A percentile compares a stretch with the other conserved stretches of the same genome.
These are phyloP conservation scores for Heterocephalus glaber DNA, from an alignment of 2,113 vertebrate genomes.

Conservation along the genomic window DNA sequence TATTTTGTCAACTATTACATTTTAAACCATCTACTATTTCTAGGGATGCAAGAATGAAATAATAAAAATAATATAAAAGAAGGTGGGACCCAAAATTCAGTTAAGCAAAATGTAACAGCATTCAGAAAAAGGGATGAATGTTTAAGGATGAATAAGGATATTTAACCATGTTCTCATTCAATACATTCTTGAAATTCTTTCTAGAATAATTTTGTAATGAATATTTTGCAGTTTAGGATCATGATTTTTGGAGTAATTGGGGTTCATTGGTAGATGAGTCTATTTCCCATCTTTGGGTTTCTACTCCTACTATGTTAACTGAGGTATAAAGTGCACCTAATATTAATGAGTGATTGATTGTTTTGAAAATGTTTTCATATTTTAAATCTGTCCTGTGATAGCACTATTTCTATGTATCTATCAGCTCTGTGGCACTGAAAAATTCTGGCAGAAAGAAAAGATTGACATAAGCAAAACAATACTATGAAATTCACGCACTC, in stretches of 20 bases:
- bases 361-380: not conserved
- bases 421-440: not conserved
- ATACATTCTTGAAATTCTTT: not conserved
- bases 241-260: not conserved
- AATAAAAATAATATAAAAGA: not conserved
- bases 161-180: slow-evolving; percentile 6
- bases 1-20: not conserved
- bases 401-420: not conserved
- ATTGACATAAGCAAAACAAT: slow-evolving; percentile 19
- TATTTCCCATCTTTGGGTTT: not conserved
- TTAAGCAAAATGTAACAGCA: not conserved
- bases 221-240: not conserved
- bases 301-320: not conserved
- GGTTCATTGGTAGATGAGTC: not conserved
- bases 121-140: not conserved
- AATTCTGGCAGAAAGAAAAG: not conserved
- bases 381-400: not conserved
- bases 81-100: not conserved
- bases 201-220: not conserved
- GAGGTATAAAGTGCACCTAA: not conserved
- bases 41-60: not conserved
- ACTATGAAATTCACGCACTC: not conserved
- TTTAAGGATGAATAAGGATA: not conserved
- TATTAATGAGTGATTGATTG: not conserved
- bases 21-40: not conserved